Base-by-base conservation (phyloP, 2,113 vertebrate species). In the Eolophus roseicapilla region DNA sequence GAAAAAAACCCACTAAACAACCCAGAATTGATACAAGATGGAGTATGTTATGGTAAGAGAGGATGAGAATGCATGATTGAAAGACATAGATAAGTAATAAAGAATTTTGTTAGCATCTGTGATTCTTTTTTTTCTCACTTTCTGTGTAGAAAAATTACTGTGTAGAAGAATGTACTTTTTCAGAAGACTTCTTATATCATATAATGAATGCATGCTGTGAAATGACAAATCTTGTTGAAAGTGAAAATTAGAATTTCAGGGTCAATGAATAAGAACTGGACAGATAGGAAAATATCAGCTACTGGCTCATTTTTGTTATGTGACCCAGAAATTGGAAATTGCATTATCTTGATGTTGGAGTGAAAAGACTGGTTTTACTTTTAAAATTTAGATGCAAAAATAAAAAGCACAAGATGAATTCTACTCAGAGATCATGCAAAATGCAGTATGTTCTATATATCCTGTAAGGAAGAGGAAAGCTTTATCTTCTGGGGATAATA, bases 211-310 rank as follows among this genome's bases (percentile, higher is more conserved):
- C 53, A 37, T 90, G 46, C 52, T 89, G 65, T 95, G 70, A 75
- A 88, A 83, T 88, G 52, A 57, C 52, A 86, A 68, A 62, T 88
- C 44, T 57, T 62, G 31, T 28, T 90, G 71, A 76, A 92, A 88
- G 44, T 85, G 75, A 79, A 86, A 95, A 86, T 88, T 76, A 29
- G 8, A 82, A 85, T 60, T 95, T 92, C 46, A 90, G 39, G 60
- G 47, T 70, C 29, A 59, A 31, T 68, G 59, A 85, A 69, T 80
- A 57, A 75, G 49, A 44, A 82, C 31, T 90, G 82, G 33, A 27
- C 35, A 92, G 70, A 64, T 46, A 12, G 14, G 60, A 85, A 82
- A 65, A 68, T 78, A 53, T 7, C 41, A 80, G 13, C 52, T 90
- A 16, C 13, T 75, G 71, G 47, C n/a, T 94, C 2, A 2, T 76